Evolutionary conservation across 2,113 vertebrate genomes (phyloP).

Genomic region (Hydropotes inermis): DNA sequence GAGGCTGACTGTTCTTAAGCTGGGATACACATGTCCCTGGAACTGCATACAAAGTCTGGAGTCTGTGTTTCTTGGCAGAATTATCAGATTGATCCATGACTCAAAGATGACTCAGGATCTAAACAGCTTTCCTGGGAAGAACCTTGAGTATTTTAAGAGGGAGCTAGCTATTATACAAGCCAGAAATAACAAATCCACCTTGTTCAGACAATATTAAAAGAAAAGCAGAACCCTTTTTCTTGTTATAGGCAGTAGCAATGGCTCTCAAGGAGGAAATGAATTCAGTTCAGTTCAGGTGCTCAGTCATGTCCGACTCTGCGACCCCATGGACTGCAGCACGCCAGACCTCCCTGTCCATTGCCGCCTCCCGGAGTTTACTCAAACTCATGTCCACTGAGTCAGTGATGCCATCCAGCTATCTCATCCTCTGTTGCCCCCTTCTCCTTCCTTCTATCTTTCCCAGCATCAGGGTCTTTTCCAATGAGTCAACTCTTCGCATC

Average conservation of each 20-base stretch:
- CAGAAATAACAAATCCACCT: background rate
- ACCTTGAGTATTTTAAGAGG: background rate
- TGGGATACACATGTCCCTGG: background rate
- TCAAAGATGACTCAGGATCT: background rate
- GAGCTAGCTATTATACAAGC: background rate
- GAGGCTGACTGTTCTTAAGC: background rate
- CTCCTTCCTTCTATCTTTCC: background rate
- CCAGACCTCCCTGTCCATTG: background rate
- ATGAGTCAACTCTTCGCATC: background rate
- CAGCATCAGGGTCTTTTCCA: background rate
- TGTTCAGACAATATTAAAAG: background rate
- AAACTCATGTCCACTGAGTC: background rate
- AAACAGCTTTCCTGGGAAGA: background rate
- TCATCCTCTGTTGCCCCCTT: background rate
- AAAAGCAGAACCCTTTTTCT: background rate
- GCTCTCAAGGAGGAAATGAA: background rate
- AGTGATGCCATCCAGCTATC: background rate
- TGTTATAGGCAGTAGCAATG: background rate
- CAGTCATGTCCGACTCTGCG: background rate
- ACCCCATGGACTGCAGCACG: background rate
- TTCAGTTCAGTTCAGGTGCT: background rate
- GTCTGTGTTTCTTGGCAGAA: slow-evolving; percentile 10
- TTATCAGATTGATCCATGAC: slow-evolving; percentile 5
- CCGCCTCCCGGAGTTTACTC: background rate
- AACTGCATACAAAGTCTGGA: background rate